A percentile compares a stretch with the other conserved stretches of the same genome.
Conservation (phyloP, 2,888 invertebrate species). For the Dascillus cervinus region DNA sequence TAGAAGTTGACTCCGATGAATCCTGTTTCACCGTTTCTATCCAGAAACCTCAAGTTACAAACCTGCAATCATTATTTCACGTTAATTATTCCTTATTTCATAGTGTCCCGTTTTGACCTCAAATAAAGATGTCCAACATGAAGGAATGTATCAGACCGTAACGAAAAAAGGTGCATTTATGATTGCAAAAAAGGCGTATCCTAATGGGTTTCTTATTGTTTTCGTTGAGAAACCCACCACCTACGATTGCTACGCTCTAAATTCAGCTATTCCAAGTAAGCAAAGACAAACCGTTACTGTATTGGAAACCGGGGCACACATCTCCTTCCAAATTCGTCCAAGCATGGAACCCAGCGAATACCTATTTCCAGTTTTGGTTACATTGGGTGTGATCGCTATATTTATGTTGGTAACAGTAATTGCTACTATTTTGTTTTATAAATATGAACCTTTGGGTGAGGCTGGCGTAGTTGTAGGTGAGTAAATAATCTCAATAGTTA, state of each 20-base stretch:
- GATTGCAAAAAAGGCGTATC: no score
- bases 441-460: no score
- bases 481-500: no score
- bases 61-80: no score
- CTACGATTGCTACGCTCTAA: constrained; percentile 44
- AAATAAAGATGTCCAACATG: constrained; percentile 62
- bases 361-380: constrained; percentile 48
- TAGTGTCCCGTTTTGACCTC: constrained; percentile 82
- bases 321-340: constrained; percentile 46
- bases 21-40: constrained; percentile 73
- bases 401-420: no score
- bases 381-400: constrained; percentile 46
- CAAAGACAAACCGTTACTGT: constrained; percentile 7
- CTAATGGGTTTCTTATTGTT: constrained; percentile 68
- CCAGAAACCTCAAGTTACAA: constrained; percentile 68
- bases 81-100: no score
- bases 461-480: no score
- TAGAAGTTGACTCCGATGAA: constrained; percentile 56
- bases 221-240: constrained; percentile 66
- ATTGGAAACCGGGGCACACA: constrained; percentile 31
- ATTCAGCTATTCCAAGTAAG: constrained; percentile 28
- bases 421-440: no score
- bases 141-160: constrained; percentile 65
- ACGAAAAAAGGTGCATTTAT: constrained; percentile 69
- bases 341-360: constrained; percentile 57